phyloP scores from a whole-genome alignment of 2,113 vertebrate species.

The Galemys pyrenaicus region DNA sequence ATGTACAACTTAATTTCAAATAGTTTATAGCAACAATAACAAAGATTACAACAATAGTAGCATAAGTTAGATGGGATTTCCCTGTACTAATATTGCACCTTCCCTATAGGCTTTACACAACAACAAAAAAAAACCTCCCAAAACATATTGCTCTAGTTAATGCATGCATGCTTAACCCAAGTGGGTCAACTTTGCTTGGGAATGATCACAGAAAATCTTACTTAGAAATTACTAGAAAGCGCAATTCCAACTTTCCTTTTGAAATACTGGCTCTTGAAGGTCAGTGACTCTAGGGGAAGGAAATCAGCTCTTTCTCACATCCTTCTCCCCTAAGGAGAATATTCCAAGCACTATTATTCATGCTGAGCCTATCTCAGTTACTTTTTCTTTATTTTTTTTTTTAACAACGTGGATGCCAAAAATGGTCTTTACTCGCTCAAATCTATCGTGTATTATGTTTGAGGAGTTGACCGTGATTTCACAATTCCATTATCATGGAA shows the following conservation, averaged over 20 bases:
- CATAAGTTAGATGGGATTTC: not conserved
- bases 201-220: not conserved
- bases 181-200: not conserved
- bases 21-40: not conserved
- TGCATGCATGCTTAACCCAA: not conserved
- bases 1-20: not conserved
- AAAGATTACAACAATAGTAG: not conserved
- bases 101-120: not conserved
- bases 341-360: not conserved
- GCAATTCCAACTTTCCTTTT: constrained; percentile 16
- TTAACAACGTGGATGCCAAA: not conserved
- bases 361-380: not conserved
- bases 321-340: not conserved
- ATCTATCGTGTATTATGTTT: not conserved
- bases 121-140: not conserved
- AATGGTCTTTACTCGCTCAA: constrained; percentile 24
- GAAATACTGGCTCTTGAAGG: not conserved
- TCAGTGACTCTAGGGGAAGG: not conserved
- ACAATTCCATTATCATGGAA: not conserved
- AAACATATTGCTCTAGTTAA: not conserved
- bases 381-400: not conserved
- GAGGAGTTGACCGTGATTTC: not conserved
- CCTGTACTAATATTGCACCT: not conserved
- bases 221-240: not conserved
- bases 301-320: not conserved